phyloP scores from a whole-genome alignment of 2,113 vertebrate genomes.

The Pedionomus torquatus region DNA sequence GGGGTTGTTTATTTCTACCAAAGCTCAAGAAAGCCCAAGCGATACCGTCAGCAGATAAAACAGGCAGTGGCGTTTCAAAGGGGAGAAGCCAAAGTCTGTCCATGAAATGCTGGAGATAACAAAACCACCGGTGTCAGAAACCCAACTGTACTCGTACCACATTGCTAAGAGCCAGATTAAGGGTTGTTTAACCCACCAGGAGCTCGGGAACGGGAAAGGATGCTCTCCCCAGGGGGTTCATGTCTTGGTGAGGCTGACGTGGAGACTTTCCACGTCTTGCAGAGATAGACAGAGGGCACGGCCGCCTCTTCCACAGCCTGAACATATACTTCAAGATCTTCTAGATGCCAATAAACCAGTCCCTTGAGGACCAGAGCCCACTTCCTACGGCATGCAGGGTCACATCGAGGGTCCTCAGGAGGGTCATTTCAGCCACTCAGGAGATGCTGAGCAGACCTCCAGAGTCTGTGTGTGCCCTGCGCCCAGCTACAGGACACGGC shows the following conservation, averaged over 20 bases:
- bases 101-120: background rate
- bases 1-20: background rate
- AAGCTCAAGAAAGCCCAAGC: background rate
- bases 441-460: background rate
- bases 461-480: accelerated
- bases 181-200: background rate
- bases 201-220: background rate
- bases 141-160: background rate
- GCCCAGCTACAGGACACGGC: accelerated
- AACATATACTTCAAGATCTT: background rate
- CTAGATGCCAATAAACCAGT: background rate
- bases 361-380: background rate
- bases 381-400: background rate
- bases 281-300: background rate
- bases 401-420: background rate
- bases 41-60: background rate
- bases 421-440: background rate
- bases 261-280: background rate
- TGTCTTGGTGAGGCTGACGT: background rate
- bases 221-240: background rate
- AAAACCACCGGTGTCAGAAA: background rate
- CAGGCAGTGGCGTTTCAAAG: no score
- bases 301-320: accelerated
- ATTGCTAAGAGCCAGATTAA: background rate
- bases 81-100: background rate